A percentile compares a stretch with the other conserved stretches of the same genome.
These are phyloP conservation scores for Pipistrellus kuhlii DNA, from an alignment of 2,797 vertebrate genomes.

Conservation along the genomic window DNA sequence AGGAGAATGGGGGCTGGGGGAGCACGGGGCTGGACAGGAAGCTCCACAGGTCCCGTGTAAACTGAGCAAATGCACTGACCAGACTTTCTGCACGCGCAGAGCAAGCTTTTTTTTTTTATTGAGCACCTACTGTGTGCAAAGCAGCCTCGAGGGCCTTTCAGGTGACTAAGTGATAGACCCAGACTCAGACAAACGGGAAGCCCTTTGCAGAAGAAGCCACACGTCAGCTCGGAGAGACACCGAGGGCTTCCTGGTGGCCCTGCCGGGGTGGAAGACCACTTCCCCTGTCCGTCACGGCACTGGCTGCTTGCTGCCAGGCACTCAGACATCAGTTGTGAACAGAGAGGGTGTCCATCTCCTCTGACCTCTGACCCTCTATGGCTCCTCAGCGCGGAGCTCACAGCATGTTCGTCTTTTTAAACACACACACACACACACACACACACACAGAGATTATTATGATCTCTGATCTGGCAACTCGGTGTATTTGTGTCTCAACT, in stretches of 20 bases:
- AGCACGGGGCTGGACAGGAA: not conserved
- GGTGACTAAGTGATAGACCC: not conserved
- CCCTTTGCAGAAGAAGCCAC: not conserved
- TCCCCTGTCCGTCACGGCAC: not conserved
- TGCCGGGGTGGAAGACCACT: too few relatives aligned
- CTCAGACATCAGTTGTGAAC: not conserved
- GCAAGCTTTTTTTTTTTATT: not conserved
- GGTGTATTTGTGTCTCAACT: too few relatives aligned
- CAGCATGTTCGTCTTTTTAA: not conserved
- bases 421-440: too few relatives aligned
- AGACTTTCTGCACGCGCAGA: not conserved
- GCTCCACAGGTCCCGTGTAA: not conserved
- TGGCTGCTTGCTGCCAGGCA: not conserved
- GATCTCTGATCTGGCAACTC: too few relatives aligned
- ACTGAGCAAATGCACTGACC: not conserved
- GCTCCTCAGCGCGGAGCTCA: not conserved
- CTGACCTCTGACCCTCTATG: too few relatives aligned
- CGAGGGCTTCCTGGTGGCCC: not conserved
- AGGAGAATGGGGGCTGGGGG: not conserved
- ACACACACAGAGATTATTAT: too few relatives aligned
- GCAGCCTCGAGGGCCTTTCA: not conserved
- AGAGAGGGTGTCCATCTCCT: not conserved
- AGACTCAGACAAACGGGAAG: not conserved
- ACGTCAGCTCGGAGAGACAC: not conserved
- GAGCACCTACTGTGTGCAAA: not conserved